Conservation (phyloP, 2,113 vertebrate species). For the Heterocephalus glaber region DNA sequence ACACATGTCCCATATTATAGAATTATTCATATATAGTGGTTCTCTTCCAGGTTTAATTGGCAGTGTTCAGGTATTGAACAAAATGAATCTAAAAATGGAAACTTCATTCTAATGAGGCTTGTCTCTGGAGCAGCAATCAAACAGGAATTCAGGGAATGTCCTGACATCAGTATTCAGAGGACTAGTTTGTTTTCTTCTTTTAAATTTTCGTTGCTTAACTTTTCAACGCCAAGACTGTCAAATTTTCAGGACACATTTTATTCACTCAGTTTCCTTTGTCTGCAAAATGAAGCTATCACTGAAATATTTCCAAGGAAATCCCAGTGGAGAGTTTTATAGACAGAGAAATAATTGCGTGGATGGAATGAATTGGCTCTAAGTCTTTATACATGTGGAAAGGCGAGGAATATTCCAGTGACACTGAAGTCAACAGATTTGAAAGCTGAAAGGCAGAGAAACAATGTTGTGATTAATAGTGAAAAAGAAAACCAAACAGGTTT, state of each 20-base stretch:
- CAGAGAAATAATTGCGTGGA: conserved; percentile 64
- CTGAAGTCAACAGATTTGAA: conserved; percentile 3
- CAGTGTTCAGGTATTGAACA: neutral
- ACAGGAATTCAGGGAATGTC: neutral
- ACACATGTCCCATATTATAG: neutral
- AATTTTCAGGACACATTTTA: conserved; percentile 59
- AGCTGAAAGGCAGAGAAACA: neutral
- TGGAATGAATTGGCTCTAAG: conserved; percentile 24
- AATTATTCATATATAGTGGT: neutral
- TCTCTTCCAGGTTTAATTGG: conserved; percentile 6
- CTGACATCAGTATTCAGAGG: neutral
- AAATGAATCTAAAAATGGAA: neutral
- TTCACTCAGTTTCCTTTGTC: conserved; percentile 62
- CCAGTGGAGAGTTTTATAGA: conserved; percentile 64
- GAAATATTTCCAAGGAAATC: conserved; percentile 73
- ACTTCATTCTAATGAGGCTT: neutral
- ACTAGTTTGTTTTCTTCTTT: conserved; percentile 49
- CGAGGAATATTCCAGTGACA: conserved; percentile 6
- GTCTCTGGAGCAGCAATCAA: neutral
- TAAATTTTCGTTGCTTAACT: conserved; percentile 57
- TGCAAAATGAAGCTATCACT: conserved; percentile 71
- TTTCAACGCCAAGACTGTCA: conserved; percentile 56
- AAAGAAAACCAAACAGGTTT: neutral
- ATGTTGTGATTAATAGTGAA: neutral
- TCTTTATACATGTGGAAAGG: neutral